Evolutionary conservation across 2,113 vertebrate species (phyloP).

Genomic region (Zingel zingel): DNA sequence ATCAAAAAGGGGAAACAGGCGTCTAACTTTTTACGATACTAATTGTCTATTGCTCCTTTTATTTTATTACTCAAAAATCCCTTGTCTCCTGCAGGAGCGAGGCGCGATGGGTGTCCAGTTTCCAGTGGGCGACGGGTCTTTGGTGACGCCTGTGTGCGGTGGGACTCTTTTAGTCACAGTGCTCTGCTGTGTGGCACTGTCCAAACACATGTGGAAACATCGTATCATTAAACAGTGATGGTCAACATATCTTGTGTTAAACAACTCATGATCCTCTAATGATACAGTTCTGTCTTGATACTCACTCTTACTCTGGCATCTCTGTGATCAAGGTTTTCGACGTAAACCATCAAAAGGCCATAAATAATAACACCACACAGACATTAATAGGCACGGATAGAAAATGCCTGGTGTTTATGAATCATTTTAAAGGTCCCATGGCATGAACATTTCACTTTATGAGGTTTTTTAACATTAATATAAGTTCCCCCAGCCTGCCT

Average conservation of each 20-base stretch:
- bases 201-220: slow-evolving; percentile 85
- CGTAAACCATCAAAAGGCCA: neutral
- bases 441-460: too few species aligned
- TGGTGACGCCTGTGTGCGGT: slow-evolving; percentile 82
- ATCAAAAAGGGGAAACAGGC: neutral
- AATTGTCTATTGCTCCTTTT: neutral
- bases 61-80: neutral
- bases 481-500: too few species aligned
- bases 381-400: neutral
- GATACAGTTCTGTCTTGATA: neutral
- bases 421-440: too few species aligned
- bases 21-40: neutral
- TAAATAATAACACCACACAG: neutral
- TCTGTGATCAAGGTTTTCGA: neutral
- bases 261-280: neutral
- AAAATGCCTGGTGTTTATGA: neutral
- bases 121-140: slow-evolving; percentile 88
- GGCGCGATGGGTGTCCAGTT: slow-evolving; percentile 78
- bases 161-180: slow-evolving; percentile 87
- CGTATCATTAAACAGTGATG: slow-evolving; percentile 45
- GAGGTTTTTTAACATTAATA: too few species aligned
- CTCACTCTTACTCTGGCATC: neutral
- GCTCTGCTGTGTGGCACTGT: slow-evolving; percentile 85
- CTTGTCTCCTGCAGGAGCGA: slow-evolving; percentile 67
- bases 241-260: neutral